Percentiles rank a stretch among this genome's conserved stretches.
These are phyloP conservation scores for Hypolimnas misippus DNA, from an alignment of 2,888 invertebrate genomes.

Conservation along the genomic window DNA sequence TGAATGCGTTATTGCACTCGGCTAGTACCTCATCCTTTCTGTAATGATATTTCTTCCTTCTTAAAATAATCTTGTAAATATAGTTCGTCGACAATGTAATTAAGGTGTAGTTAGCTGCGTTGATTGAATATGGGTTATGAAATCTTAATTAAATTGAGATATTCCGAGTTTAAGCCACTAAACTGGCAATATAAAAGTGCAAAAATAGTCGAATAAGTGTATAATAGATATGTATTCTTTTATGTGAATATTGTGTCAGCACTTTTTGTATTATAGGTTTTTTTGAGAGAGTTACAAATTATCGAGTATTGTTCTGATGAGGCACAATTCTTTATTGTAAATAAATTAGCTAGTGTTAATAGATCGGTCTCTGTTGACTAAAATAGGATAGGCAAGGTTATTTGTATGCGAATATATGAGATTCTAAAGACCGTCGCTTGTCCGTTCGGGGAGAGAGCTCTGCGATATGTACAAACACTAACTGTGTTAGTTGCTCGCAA, in stretches of 20 bases:
- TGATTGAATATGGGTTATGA: conserved; percentile 73
- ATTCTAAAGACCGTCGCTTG: conserved; percentile 49
- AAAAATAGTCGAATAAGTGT: conserved; percentile 80
- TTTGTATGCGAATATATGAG: conserved; percentile 42
- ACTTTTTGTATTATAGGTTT: conserved; percentile 78
- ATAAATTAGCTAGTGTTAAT: conserved; percentile 75
- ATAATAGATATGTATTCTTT: conserved; percentile 74
- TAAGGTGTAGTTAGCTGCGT: conserved; percentile 64
- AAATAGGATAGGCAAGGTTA: conserved; percentile 52
- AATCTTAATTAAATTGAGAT: conserved; percentile 82
- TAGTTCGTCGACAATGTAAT: conserved; percentile 52
- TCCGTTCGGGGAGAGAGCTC: conserved; percentile 47
- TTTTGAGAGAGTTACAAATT: conserved; percentile 70
- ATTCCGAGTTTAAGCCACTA: conserved; percentile 81
- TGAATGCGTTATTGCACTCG: conserved; percentile 41
- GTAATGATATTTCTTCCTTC: conserved; percentile 74
- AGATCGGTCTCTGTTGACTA: conserved; percentile 64
- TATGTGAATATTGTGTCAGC: conserved; percentile 80
- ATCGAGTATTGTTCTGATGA: conserved; percentile 67
- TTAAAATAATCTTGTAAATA: conserved; percentile 70
- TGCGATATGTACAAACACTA: conserved; percentile 62
- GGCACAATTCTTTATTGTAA: conserved; percentile 82
- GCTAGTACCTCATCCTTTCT: conserved; percentile 44
- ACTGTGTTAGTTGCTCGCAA: conserved; percentile 51
- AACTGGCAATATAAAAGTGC: conserved; percentile 81